phyloP scores from a whole-genome alignment of 1,140 invertebrate species.

The Drosophila pseudoobscura region DNA sequence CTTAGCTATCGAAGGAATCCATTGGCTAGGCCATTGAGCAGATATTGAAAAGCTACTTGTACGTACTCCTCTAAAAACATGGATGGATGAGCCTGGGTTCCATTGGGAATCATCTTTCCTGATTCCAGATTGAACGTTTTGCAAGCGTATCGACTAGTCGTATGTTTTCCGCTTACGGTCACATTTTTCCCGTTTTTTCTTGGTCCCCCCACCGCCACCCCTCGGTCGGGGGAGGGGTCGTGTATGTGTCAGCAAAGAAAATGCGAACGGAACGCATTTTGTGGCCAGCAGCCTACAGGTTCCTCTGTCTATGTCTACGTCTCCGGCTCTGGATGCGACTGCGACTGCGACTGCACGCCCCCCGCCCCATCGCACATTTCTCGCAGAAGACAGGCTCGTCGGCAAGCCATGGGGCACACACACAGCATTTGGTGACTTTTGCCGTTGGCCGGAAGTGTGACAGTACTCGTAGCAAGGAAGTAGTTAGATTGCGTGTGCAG shows the following conservation, averaged over 20 bases:
- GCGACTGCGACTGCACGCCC: not conserved
- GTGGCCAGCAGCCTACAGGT: constrained; percentile 38
- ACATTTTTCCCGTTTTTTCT: constrained; percentile 37
- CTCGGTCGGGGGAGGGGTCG: not conserved
- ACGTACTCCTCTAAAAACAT: too few relatives aligned
- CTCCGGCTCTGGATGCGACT: constrained; percentile 11
- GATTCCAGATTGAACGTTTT: not conserved
- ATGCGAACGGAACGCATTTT: constrained; percentile 68
- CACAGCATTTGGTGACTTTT: constrained; percentile 56
- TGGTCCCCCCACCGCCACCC: constrained; percentile 12
- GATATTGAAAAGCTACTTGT: too few relatives aligned
- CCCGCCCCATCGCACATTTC: constrained; percentile 3
- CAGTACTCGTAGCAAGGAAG: constrained; percentile 37
- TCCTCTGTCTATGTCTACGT: constrained; percentile 18
- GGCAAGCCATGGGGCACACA: not conserved
- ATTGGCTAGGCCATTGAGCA: too few relatives aligned
- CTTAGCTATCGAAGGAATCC: too few relatives aligned
- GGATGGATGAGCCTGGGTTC: too few relatives aligned
- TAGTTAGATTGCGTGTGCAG: constrained; percentile 35
- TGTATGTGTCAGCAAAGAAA: constrained; percentile 30
- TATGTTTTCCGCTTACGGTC: not conserved
- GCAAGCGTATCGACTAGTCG: constrained; percentile 4
- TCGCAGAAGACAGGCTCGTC: too few relatives aligned
- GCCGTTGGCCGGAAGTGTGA: constrained; percentile 57
- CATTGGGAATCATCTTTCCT: too few relatives aligned